Conservation (phyloP, 2,113 vertebrate genomes). For the Ursus arctos region DNA sequence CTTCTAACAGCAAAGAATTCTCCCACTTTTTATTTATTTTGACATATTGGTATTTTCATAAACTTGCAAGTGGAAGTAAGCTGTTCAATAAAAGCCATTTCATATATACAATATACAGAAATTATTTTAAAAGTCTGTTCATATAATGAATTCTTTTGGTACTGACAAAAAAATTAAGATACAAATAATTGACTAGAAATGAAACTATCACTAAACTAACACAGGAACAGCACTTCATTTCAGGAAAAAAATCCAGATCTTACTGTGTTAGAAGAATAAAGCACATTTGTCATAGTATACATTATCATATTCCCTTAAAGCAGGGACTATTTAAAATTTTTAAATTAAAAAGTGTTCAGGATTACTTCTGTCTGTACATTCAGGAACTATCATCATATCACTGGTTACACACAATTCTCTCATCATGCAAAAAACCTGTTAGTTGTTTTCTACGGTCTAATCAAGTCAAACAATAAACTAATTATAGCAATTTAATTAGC, state of each 20-base stretch:
- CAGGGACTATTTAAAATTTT: slow-evolving; percentile 65
- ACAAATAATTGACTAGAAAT: slow-evolving; percentile 80
- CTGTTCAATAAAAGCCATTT: slow-evolving; percentile 84
- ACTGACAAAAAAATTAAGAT: slow-evolving; percentile 84
- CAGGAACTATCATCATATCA: slow-evolving; percentile 71
- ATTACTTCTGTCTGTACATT: slow-evolving; percentile 75
- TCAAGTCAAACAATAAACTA: slow-evolving; percentile 59
- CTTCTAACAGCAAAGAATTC: slow-evolving; percentile 61
- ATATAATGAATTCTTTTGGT: slow-evolving; percentile 82
- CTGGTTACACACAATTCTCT: slow-evolving; percentile 73
- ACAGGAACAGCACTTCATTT: slow-evolving; percentile 76
- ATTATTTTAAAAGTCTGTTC: slow-evolving; percentile 85
- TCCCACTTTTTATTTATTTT: slow-evolving; percentile 63
- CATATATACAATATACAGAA: slow-evolving; percentile 86
- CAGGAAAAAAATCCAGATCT: slow-evolving; percentile 73
- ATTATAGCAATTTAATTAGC: slow-evolving; percentile 57
- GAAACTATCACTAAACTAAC: slow-evolving; percentile 83
- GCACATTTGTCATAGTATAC: slow-evolving; percentile 79
- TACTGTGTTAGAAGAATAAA: slow-evolving; percentile 78
- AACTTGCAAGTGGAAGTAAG: slow-evolving; percentile 81
- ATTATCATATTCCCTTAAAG: slow-evolving; percentile 66
- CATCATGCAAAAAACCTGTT: slow-evolving; percentile 72
- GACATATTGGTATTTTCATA: slow-evolving; percentile 72
- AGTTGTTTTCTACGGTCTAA: slow-evolving; percentile 68
- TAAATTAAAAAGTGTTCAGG: slow-evolving; percentile 70